Evolutionary conservation across 2,797 vertebrate genomes (phyloP).

Genomic region (Protosalanx chinensis): DNA sequence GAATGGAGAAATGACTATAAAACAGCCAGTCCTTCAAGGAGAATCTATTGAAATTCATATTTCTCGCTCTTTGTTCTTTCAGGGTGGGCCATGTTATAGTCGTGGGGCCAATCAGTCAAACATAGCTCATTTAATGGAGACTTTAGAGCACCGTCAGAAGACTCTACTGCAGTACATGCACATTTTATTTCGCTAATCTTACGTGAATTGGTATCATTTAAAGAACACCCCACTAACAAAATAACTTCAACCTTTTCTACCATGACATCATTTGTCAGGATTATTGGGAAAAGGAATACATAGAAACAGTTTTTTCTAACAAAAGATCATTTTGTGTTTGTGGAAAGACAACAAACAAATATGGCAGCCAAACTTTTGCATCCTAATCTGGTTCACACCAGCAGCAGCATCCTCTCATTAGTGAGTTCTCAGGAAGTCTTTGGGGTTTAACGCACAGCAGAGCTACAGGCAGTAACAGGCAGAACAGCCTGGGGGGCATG

Average conservation of each 20-base stretch:
- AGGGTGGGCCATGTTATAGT: neutral
- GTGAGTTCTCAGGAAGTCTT: constrained; percentile 49
- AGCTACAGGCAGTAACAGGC: constrained; percentile 48
- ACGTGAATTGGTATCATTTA: too few species aligned
- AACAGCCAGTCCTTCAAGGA: neutral
- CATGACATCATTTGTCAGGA: neutral
- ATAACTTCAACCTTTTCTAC: neutral
- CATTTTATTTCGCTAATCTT: too few species aligned
- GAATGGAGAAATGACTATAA: neutral
- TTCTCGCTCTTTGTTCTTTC: neutral
- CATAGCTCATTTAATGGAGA: too few species aligned
- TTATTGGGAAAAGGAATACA: neutral
- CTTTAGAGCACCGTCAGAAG: too few species aligned
- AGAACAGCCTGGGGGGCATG: constrained; percentile 49
- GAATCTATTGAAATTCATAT: neutral
- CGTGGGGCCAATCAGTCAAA: too few species aligned
- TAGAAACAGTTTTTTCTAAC: neutral
- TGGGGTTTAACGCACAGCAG: constrained; percentile 37
- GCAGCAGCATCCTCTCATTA: constrained; percentile 51
- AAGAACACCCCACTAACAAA: too few species aligned
- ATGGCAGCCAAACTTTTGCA: constrained; percentile 24
- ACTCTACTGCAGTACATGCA: too few species aligned
- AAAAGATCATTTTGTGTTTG: constrained; percentile 24
- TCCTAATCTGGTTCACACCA: constrained; percentile 21
- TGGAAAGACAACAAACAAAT: constrained; percentile 27